Percentiles rank a stretch among this genome's conserved stretches.
phyloP scores from a whole-genome alignment of 1,140 invertebrate genomes.

The Drosophila willistoni region DNA sequence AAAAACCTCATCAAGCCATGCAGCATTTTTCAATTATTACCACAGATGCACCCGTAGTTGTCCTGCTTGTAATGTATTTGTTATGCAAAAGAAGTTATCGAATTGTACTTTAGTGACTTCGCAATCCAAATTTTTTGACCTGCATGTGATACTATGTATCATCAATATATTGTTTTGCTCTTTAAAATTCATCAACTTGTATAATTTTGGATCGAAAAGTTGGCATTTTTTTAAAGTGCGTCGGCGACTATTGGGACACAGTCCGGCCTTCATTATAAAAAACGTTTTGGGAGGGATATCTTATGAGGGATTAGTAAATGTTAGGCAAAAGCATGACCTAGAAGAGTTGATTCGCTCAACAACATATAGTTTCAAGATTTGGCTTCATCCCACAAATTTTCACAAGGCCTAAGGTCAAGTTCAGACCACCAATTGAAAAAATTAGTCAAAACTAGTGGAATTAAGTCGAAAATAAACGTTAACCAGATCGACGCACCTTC shows the following conservation, averaged over 20 bases:
- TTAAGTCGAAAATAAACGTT: conserved; percentile 32
- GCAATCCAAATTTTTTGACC: too few relatives aligned
- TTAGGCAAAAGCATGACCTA: conserved; percentile 34
- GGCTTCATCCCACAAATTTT: conserved; percentile 19
- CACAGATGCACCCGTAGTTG: neutral
- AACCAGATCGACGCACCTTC: conserved; percentile 43
- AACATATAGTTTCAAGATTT: neutral
- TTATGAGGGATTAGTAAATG: conserved; percentile 29
- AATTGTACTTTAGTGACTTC: too few relatives aligned
- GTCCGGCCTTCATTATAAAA: conserved; percentile 47
- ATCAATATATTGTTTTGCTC: too few relatives aligned
- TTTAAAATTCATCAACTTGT: too few relatives aligned
- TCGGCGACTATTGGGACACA: conserved; percentile 33
- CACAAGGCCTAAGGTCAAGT: conserved; percentile 68
- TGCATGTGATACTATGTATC: too few relatives aligned
- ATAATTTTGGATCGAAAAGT: neutral
- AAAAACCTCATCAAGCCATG: conserved; percentile 54
- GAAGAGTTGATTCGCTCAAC: conserved; percentile 33
- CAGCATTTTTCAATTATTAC: neutral
- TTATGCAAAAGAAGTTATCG: too few relatives aligned
- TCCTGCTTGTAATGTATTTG: too few relatives aligned
- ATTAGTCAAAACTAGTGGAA: conserved; percentile 47
- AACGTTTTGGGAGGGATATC: conserved; percentile 29
- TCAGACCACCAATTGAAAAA: conserved; percentile 54
- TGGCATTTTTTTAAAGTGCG: conserved; percentile 21